Evolutionary conservation across 2,888 invertebrate genomes (phyloP).

Genomic region (Romanomermis culicivorax): DNA sequence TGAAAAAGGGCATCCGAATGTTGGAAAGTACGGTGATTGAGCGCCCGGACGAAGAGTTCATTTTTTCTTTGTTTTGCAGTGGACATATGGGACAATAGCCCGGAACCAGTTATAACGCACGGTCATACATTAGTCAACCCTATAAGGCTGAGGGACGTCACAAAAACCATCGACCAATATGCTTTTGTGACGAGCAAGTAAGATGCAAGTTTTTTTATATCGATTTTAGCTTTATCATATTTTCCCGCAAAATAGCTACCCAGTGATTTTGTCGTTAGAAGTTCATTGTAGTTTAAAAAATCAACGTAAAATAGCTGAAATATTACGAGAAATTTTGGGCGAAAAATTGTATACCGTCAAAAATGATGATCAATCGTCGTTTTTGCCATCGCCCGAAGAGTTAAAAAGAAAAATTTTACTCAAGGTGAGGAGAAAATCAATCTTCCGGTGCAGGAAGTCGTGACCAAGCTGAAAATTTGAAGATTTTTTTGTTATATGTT

Average conservation of each 20-base stretch:
- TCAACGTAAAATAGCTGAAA: constrained; percentile 31
- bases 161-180: constrained; percentile 34
- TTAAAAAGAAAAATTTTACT: constrained; percentile 23
- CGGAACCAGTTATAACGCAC: constrained; percentile 41
- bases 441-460: too few relatives aligned
- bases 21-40: constrained; percentile 36
- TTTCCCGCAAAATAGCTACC: constrained; percentile 4
- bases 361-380: constrained; percentile 28
- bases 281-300: constrained; percentile 35
- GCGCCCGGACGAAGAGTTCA: not conserved
- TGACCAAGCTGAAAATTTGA: too few relatives aligned
- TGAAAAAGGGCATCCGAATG: constrained; percentile 39
- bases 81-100: constrained; percentile 42
- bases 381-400: constrained; percentile 24
- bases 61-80: constrained; percentile 30
- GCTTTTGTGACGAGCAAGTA: constrained; percentile 32
- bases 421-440: constrained; percentile 16
- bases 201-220: not conserved
- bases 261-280: constrained; percentile 36
- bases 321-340: constrained; percentile 32
- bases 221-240: not conserved
- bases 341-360: constrained; percentile 32
- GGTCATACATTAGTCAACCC: constrained; percentile 35
- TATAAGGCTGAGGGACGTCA: constrained; percentile 33
- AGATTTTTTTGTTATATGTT: too few relatives aligned